Evolutionary conservation across 2,797 vertebrate species (phyloP).

Genomic region (Aselliscus stoliczkanus): DNA sequence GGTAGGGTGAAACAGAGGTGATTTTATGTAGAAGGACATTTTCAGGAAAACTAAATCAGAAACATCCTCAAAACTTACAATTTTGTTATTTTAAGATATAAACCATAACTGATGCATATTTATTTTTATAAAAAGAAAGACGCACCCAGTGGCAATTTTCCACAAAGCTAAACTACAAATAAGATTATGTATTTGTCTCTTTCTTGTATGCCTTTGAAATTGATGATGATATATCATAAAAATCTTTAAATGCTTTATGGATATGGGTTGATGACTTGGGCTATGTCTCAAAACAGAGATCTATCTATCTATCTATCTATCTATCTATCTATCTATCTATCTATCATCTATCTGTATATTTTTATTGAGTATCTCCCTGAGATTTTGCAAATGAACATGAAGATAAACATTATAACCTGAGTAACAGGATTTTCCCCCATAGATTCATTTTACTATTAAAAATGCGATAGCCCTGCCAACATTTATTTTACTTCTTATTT

Average conservation of each 20-base stretch:
- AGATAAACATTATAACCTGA: constrained; percentile 41
- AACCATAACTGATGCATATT: constrained; percentile 43
- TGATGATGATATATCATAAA: constrained; percentile 11
- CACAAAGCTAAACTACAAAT: not conserved
- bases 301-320: not conserved
- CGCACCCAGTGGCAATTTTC: constrained; percentile 40
- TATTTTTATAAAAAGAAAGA: constrained; percentile 63
- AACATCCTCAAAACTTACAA: constrained; percentile 29
- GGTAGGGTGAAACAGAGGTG: not conserved
- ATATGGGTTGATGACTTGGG: constrained; percentile 27
- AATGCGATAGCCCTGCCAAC: constrained; percentile 16
- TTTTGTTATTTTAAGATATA: constrained; percentile 42
- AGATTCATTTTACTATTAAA: constrained; percentile 49
- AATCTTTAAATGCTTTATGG: not conserved
- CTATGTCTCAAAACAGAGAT: constrained; percentile 43
- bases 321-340: not conserved
- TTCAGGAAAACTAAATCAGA: not conserved
- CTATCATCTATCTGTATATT: not conserved
- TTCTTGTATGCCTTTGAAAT: constrained; percentile 48
- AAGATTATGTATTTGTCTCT: constrained; percentile 41
- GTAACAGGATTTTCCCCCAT: constrained; percentile 37
- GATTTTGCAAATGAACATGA: constrained; percentile 22
- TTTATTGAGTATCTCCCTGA: not conserved
- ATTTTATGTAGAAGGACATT: not conserved
- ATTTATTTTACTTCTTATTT: constrained; percentile 39